Evolutionary conservation across 2,797 vertebrate species (phyloP), one percentile per base, ranked within the genome.

Genomic region (Crenuchus spilurus): DNA sequence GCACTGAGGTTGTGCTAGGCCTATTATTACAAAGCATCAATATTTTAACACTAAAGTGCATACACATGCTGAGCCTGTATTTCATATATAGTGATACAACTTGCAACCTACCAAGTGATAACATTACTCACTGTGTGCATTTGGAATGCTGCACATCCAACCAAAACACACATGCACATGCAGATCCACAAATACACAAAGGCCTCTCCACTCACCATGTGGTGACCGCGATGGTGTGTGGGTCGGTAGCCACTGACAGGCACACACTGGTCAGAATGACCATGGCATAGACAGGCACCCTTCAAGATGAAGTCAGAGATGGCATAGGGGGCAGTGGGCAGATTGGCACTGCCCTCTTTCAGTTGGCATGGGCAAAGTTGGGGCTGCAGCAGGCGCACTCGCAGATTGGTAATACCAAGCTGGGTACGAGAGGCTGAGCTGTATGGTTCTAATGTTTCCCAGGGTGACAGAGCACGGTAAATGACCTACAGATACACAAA

Each of bases 271-370:
- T 98, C 96, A 0, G 98, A 95, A 0, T 99, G 97, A 69, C 98
- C 98, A 0, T 97, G 96, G 79, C 98, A 99, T 89, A 97, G 95
- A 87, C 98, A 99, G 90, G 96, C 98, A 78, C 98, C 98, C 86
- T 97, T 98, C 80, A 96, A 94, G 0, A 99, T 97, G 85, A 99
- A 93, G 88, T 99, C 96, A 0, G 97, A 98, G 88, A 99, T 76
- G 22, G 96, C 96, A 0, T 96, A 98, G 88, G 96, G 95, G 14
- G 66, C 65, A 37, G 67, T 67, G 1, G 30, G 62, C 0, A 57
- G 2, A 0, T 72, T 83, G 52, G 78, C 16, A 0, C 78, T 60
- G 14, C 82, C 57, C 63, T 88, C 26, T 70, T 88, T 88, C 80
- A 84, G 28, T 51, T 92, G 88, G 82, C 97, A 99, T 35, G 94